These are phyloP conservation scores for Anolis sagrei DNA, from an alignment of 2,113 vertebrate genomes.

Conservation along the genomic window DNA sequence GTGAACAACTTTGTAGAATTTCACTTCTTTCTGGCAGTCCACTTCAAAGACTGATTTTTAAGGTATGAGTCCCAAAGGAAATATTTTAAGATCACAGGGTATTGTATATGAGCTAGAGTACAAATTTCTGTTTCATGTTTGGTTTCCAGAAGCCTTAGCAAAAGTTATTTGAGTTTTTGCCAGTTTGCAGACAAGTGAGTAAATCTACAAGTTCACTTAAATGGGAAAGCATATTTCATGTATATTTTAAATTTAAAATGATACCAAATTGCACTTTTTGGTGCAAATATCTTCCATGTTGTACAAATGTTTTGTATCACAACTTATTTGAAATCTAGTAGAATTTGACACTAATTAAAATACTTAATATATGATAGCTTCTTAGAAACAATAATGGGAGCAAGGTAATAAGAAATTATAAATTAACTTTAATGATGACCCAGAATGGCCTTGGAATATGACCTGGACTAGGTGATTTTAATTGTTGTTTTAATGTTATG, in stretches of 20 bases:
- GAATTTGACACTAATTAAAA: not conserved
- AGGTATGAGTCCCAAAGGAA: slow-evolving; percentile 50
- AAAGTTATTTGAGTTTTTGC: slow-evolving; percentile 63
- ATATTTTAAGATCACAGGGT: slow-evolving; percentile 45
- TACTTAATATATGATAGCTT: not conserved
- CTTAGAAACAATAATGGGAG: not conserved
- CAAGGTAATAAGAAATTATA: no score
- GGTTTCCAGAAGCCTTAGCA: slow-evolving; percentile 53
- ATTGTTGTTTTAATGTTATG: no score
- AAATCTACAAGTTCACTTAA: slow-evolving; percentile 58
- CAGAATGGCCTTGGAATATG: no score
- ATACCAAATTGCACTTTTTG: slow-evolving; percentile 40
- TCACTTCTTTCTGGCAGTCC: slow-evolving; percentile 43
- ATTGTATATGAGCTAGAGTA: slow-evolving; percentile 29
- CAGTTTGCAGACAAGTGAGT: slow-evolving; percentile 56
- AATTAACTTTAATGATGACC: no score
- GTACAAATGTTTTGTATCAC: slow-evolving; percentile 18
- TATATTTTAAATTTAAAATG: slow-evolving; percentile 45
- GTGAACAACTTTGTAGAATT: slow-evolving; percentile 46
- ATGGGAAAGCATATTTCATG: slow-evolving; percentile 32
- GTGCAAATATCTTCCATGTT: slow-evolving; percentile 44
- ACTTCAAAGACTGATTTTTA: slow-evolving; percentile 49
- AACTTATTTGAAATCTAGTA: not conserved
- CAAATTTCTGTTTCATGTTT: slow-evolving; percentile 52
- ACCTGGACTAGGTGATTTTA: no score